Base-by-base conservation (phyloP, 2,888 invertebrate species). In the Lomographa bimaculata region DNA sequence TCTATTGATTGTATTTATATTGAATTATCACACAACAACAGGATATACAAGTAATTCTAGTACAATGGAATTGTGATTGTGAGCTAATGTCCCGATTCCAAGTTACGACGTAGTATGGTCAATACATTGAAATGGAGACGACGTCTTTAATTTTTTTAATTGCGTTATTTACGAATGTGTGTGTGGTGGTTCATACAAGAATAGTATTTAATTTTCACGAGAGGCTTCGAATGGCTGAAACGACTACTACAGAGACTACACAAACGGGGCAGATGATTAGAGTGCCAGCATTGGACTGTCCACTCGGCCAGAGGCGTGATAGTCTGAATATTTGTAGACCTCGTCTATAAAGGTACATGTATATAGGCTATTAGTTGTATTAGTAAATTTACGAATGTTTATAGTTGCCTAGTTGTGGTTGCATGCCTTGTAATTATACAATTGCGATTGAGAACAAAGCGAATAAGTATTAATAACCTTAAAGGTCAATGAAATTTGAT, bases 231-330 rank as follows among this genome's bases (percentile, higher is more conserved):
- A 24, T 10, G 40, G 29, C 49, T 21, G 54, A 49, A 0, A 43
- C 50, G 3, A 36, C 32, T 5, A 47, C 57, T 1, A 57, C 46
- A 3, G 54, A 55, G 34, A 48, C 34, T 9, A 27, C 69, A 24
- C 47, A 71, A 34, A 50, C 62, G 19, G 46, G 75, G 35, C 79
- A 81, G 67, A 67, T 84, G 33, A 83, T 84, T 48, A 62, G 75
- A 57, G 65, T 84, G 8, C 84, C 79, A 4, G 69, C 71, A 16
- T 46, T 81, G 12, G 54, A 57, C 34, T 84, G 84, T 33, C 65
- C 61, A 2, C 43, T 53, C 2, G 74, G 76, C 3, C 60, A 69
- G 30, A 65, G 67, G 37, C 66, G 73, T n/a, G 84, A 84, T 46
- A 7, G 30, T 17, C 38, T 64, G 21, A 71, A 73, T 14, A 60